Conservation (phyloP, 2,888 invertebrate species). For the Nymphalis urticae region DNA sequence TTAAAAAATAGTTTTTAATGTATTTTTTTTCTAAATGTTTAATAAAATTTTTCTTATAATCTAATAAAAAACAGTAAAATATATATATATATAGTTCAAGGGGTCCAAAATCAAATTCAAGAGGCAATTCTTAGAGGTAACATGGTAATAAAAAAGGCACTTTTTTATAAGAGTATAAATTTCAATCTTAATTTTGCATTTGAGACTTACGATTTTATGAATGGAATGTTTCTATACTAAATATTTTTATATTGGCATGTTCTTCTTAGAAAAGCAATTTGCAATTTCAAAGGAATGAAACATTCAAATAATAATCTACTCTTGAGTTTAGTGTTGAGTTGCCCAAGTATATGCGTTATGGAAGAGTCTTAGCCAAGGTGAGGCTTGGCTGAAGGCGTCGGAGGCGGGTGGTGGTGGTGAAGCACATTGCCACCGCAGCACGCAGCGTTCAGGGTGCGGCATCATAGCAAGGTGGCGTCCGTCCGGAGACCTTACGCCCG, state of each 20-base stretch:
- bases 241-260: background rate
- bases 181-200: background rate
- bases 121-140: background rate
- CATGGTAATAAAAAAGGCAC: background rate
- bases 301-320: too few species aligned
- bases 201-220: background rate
- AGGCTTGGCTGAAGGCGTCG: slow-evolving; percentile 80
- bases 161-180: background rate
- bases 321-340: slow-evolving; percentile 50
- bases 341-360: slow-evolving; percentile 92
- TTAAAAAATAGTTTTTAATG: too few species aligned
- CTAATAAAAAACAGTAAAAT: too few species aligned
- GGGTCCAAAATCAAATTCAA: too few species aligned
- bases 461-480: slow-evolving; percentile 98
- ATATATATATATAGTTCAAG: too few species aligned
- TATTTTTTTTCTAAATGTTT: too few species aligned
- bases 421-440: slow-evolving; percentile 95
- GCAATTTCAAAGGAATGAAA: too few species aligned
- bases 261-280: too few species aligned
- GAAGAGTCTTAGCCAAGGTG: slow-evolving; percentile 97
- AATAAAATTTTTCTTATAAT: too few species aligned
- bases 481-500: slow-evolving; percentile 93
- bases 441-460: slow-evolving; percentile 98
- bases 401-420: slow-evolving; percentile 64
- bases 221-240: background rate